Evolutionary conservation across 2,888 invertebrate genomes (phyloP).

Genomic region (Helleia helle): DNA sequence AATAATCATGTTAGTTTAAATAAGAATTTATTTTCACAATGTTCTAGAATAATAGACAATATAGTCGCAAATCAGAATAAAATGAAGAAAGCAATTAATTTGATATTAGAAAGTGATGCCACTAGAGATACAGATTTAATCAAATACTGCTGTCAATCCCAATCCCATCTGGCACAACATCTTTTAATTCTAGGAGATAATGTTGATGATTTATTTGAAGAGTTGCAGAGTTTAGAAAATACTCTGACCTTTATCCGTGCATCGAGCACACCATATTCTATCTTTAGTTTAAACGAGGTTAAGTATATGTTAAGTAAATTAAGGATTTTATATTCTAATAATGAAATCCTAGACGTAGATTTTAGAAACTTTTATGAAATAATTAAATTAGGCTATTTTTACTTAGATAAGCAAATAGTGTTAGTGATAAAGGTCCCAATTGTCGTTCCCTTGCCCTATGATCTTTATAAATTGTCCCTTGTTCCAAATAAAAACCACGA

Average conservation of each 20-base stretch:
- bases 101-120: slow-evolving; percentile 5
- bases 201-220: slow-evolving; percentile 8
- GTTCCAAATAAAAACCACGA: too few species aligned
- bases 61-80: slow-evolving; percentile 17
- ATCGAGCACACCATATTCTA: slow-evolving; percentile 17
- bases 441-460: slow-evolving; percentile 3
- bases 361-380: not conserved
- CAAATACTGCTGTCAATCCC: too few species aligned
- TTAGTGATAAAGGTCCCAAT: slow-evolving; percentile 8
- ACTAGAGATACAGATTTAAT: not conserved
- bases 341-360: not conserved
- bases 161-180: slow-evolving; percentile 4
- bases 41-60: slow-evolving; percentile 12
- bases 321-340: slow-evolving; percentile 2
- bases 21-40: slow-evolving; percentile 21
- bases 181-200: not conserved
- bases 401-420: not conserved
- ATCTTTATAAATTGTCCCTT: slow-evolving; percentile 8
- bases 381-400: not conserved
- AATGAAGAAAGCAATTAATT: slow-evolving; percentile 11
- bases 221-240: slow-evolving; percentile 17
- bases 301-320: slow-evolving; percentile 14
- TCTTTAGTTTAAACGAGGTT: slow-evolving; percentile 13
- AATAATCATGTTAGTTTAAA: slow-evolving; percentile 22
- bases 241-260: slow-evolving; percentile 19